Percentiles rank a stretch among this genome's conserved stretches.
phyloP scores from a whole-genome alignment of 2,888 invertebrate species.

The Lottia scabra region DNA sequence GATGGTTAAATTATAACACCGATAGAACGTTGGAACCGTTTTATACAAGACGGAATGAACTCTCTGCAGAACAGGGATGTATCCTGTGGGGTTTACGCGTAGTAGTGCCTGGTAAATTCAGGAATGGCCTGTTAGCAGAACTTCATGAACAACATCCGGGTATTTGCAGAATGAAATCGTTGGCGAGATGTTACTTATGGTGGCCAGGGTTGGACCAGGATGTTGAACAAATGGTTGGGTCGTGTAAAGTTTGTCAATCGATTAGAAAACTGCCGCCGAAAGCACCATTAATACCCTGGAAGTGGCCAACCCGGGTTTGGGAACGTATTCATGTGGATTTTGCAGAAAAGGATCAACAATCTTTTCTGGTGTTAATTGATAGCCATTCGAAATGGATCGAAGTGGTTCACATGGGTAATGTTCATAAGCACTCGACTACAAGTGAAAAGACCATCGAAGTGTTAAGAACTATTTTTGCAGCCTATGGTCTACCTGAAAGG shows the following conservation, averaged over 20 bases:
- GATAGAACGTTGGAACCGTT: background rate
- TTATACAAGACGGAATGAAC: slow-evolving; percentile 9
- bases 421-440: too few species aligned
- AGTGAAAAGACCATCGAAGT: too few species aligned
- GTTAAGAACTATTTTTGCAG: too few species aligned
- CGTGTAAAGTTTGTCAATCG: slow-evolving; percentile 32
- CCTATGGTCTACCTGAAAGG: too few species aligned
- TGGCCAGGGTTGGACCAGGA: too few species aligned
- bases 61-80: slow-evolving; percentile 16
- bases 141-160: slow-evolving; percentile 27
- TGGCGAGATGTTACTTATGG: slow-evolving; percentile 21
- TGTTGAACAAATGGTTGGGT: too few species aligned
- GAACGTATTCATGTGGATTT: slow-evolving; percentile 46
- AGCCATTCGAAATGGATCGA: too few species aligned
- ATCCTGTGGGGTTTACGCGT: slow-evolving; percentile 30
- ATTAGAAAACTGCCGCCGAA: slow-evolving; percentile 25
- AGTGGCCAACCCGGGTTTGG: slow-evolving; percentile 42
- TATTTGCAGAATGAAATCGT: slow-evolving; percentile 35
- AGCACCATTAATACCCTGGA: slow-evolving; percentile 46
- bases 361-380: too few species aligned
- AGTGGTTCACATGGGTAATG: too few species aligned
- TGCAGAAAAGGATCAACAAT: slow-evolving; percentile 37
- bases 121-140: too few species aligned
- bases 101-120: slow-evolving; percentile 21
- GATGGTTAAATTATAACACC: background rate